These are phyloP conservation scores for Stomorhina lunata DNA, from an alignment of 2,888 invertebrate species.

Conservation along the genomic window DNA sequence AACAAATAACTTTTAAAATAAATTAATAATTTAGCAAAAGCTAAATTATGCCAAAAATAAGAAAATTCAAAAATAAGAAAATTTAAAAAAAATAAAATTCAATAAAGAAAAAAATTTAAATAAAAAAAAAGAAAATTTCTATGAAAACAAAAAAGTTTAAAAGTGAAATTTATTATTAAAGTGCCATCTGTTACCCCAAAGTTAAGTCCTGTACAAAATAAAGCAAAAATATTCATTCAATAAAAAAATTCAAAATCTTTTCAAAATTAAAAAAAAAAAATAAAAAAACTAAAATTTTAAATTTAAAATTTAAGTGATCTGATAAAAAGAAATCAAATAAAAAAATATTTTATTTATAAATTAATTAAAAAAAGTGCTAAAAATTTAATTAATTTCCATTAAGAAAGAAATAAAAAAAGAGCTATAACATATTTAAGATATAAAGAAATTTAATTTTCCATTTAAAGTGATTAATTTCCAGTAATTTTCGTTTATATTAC, in stretches of 20 bases:
- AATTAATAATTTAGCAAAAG: neutral
- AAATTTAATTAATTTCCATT: neutral
- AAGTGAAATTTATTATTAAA: constrained; percentile 18
- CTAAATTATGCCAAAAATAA: neutral
- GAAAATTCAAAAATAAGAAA: neutral
- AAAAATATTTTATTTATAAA: neutral
- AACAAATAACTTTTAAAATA: neutral
- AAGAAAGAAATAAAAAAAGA: neutral
- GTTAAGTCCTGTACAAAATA: neutral
- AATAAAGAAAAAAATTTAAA: neutral
- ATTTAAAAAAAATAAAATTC: neutral
- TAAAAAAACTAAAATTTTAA: neutral
- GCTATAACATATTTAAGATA: neutral
- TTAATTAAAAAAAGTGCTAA: constrained; percentile 4
- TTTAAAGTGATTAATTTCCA: neutral
- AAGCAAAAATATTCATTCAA: neutral
- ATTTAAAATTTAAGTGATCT: neutral
- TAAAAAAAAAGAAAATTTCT: neutral
- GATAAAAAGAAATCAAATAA: neutral
- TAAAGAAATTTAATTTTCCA: neutral
- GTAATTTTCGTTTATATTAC: neutral
- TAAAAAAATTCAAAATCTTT: neutral
- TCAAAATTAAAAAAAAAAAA: neutral
- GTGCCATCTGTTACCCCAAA: constrained; percentile 53
- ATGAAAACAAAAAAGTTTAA: neutral